These are phyloP conservation scores for Platygyra sinensis DNA, from an alignment of 64 coral and sea anemone species.

Conservation along the genomic window DNA sequence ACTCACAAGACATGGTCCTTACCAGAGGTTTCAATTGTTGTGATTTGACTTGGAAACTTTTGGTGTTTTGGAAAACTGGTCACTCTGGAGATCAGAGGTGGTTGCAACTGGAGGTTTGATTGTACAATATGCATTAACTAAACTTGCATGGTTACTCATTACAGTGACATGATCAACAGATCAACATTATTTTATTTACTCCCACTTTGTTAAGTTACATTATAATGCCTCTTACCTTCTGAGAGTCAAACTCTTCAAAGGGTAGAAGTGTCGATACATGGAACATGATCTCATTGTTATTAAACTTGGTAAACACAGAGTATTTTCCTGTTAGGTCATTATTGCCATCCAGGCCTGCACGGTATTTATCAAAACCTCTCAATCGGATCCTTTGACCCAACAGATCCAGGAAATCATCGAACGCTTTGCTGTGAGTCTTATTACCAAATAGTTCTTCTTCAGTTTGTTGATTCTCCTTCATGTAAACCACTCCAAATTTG, in stretches of 20 bases:
- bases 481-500: conserved; percentile 89
- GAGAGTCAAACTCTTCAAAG: conserved; percentile 80
- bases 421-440: conserved; percentile 75
- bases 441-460: conserved; percentile 88
- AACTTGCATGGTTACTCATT: too few relatives aligned
- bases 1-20: too few relatives aligned
- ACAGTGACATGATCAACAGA: too few relatives aligned
- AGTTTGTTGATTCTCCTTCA: conserved; percentile 84
- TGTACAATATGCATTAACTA: too few relatives aligned
- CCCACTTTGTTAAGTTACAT: too few relatives aligned
- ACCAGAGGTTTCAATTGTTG: too few relatives aligned
- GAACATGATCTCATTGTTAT: conserved; percentile 86
- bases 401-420: conserved; percentile 86
- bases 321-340: conserved; percentile 86
- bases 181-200: too few relatives aligned
- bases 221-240: conserved; percentile 58
- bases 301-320: conserved; percentile 79
- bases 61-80: too few relatives aligned
- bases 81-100: too few relatives aligned
- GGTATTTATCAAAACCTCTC: conserved; percentile 79
- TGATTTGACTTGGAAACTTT: too few relatives aligned
- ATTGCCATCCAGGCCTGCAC: conserved; percentile 69
- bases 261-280: conserved; percentile 87
- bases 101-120: too few relatives aligned
- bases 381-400: conserved; percentile 76